Percentiles rank a stretch among this genome's conserved stretches.
Evolutionary conservation across 2,888 invertebrate species (phyloP).

Genomic region (Rotaria macrura): DNA sequence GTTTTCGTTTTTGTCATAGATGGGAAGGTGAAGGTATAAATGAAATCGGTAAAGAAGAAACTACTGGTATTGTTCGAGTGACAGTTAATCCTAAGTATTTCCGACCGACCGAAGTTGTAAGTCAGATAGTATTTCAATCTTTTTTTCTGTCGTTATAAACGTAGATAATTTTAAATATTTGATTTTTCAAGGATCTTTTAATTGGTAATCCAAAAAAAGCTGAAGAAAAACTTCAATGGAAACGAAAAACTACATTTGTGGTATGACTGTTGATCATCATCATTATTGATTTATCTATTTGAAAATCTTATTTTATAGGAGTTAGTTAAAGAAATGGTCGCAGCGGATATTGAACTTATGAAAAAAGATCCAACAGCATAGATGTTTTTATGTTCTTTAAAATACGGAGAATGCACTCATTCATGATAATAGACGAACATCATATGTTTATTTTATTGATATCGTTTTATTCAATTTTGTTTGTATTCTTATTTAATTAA

Average conservation of each 20-base stretch:
- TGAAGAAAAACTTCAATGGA: constrained; percentile 72
- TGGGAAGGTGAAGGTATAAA: constrained; percentile 77
- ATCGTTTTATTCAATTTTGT: background rate
- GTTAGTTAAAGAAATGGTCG: constrained; percentile 86
- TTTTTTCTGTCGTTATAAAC: too few species aligned
- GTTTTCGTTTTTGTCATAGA: too few species aligned
- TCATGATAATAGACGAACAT: too few species aligned
- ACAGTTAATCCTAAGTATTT: constrained; percentile 84
- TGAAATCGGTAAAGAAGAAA: constrained; percentile 69
- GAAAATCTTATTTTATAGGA: constrained; percentile 52
- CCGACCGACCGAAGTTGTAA: constrained; percentile 82
- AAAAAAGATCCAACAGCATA: constrained; percentile 75
- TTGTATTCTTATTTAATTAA: background rate
- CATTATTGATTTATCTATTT: background rate
- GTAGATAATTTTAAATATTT: too few species aligned
- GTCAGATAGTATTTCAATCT: constrained; percentile 35
- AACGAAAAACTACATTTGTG: constrained; percentile 66
- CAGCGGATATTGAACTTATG: constrained; percentile 79
- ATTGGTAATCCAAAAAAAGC: constrained; percentile 89
- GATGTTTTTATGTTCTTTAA: background rate
- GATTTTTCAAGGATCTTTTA: constrained; percentile 61
- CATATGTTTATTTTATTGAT: too few species aligned
- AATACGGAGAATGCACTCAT: too few species aligned
- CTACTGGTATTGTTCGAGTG: constrained; percentile 65
- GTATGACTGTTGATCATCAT: constrained; percentile 39